These are phyloP conservation scores for Triplophysa bombifrons DNA, from an alignment of 2,797 vertebrate genomes.

Conservation along the genomic window DNA sequence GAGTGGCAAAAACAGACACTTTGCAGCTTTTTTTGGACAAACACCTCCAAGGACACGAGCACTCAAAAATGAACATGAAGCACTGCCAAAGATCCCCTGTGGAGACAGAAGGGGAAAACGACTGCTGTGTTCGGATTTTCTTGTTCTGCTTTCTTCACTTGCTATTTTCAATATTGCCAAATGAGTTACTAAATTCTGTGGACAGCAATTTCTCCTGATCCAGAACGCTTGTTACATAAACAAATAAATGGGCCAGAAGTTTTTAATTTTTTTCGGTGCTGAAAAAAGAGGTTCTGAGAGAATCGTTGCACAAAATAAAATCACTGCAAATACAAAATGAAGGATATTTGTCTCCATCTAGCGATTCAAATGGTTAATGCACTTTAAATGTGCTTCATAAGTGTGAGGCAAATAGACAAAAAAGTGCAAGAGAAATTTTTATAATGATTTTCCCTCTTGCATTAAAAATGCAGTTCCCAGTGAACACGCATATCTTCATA, in stretches of 20 bases:
- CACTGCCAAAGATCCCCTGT: slow-evolving; percentile 7
- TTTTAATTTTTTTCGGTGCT: neutral
- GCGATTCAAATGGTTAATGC: slow-evolving; percentile 36
- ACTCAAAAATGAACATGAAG: slow-evolving; percentile 16
- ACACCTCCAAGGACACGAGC: slow-evolving; percentile 36
- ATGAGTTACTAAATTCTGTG: slow-evolving; percentile 7
- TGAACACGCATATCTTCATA: too few species aligned
- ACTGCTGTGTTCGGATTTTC: slow-evolving; percentile 25
- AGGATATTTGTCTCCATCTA: slow-evolving; percentile 63
- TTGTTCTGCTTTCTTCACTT: slow-evolving; percentile 26
- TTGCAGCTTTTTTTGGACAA: slow-evolving; percentile 27
- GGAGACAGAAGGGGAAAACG: neutral
- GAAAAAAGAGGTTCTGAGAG: neutral
- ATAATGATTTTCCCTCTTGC: too few species aligned
- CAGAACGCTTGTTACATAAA: neutral
- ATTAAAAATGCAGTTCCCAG: too few species aligned
- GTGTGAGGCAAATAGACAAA: neutral
- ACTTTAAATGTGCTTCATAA: neutral
- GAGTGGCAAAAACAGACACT: slow-evolving; percentile 37
- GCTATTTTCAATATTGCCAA: slow-evolving; percentile 24
- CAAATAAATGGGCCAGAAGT: slow-evolving; percentile 12
- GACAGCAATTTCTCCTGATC: slow-evolving; percentile 19
- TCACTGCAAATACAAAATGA: neutral
- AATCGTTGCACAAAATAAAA: neutral
- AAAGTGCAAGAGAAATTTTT: too few species aligned